phyloP scores from a whole-genome alignment of 35 echinoderm and acorn worm species.

The Acanthaster planci region DNA sequence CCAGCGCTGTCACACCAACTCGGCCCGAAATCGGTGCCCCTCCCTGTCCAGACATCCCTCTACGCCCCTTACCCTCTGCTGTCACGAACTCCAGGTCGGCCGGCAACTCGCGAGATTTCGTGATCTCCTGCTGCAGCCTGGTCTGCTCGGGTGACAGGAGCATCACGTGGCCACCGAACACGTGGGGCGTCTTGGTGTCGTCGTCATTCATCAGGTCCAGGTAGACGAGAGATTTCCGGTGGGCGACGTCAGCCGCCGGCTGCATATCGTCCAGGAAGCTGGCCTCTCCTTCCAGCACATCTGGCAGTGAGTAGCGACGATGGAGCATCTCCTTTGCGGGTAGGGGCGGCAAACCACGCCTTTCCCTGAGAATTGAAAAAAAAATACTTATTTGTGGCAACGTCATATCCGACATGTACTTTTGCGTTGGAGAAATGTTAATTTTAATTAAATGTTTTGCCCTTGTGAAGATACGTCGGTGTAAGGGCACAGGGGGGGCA shows the following conservation, averaged over 20 bases:
- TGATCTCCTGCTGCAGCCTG: slow-evolving; percentile 45
- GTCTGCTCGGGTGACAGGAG: slow-evolving; percentile 56
- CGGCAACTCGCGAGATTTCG: slow-evolving; percentile 30
- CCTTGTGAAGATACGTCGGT: too few relatives aligned
- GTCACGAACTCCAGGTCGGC: slow-evolving; percentile 44
- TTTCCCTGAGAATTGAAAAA: neutral
- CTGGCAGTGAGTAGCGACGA: slow-evolving; percentile 70
- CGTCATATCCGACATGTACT: neutral
- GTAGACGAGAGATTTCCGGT: slow-evolving; percentile 59
- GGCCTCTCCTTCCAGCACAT: slow-evolving; percentile 84
- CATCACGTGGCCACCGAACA: slow-evolving; percentile 92
- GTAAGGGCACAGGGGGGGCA: too few relatives aligned
- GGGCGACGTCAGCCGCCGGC: slow-evolving; percentile 51
- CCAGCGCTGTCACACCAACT: neutral
- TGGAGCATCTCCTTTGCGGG: slow-evolving; percentile 19
- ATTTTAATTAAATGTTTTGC: neutral
- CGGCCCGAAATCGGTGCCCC: neutral
- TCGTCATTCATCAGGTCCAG: slow-evolving; percentile 70
- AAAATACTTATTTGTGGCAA: neutral
- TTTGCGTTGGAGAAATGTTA: neutral
- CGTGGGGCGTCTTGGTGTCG: slow-evolving; percentile 39
- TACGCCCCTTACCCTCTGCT: neutral
- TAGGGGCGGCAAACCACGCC: neutral
- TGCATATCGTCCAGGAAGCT: slow-evolving; percentile 82
- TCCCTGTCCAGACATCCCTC: neutral